phyloP scores from a whole-genome alignment of 2,113 vertebrate genomes.

The Myrmecobius fasciatus region DNA sequence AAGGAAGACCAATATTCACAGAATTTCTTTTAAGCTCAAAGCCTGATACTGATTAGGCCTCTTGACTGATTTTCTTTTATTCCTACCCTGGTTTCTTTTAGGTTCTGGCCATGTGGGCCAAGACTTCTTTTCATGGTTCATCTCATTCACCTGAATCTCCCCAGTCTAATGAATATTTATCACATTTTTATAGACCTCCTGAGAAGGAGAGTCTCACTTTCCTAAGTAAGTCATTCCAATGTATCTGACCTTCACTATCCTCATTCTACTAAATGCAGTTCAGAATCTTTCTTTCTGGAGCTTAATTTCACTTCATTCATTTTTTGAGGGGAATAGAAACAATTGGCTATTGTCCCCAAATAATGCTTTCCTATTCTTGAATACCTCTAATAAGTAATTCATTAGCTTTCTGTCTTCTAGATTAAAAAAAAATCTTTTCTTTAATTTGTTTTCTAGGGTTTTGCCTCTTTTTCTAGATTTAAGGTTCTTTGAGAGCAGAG shows the following conservation, averaged over 20 bases:
- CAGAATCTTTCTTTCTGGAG: slow-evolving; percentile 16
- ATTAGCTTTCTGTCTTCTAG: not conserved
- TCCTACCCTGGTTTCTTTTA: not conserved
- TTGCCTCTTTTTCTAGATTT: not conserved
- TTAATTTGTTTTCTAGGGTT: not conserved
- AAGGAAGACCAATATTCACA: not conserved
- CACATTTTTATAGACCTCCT: slow-evolving; percentile 1
- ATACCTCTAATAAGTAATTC: not conserved
- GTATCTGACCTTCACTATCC: not conserved
- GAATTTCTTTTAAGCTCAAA: not conserved
- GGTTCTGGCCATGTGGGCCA: not conserved
- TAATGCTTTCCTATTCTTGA: not conserved
- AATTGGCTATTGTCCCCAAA: not conserved
- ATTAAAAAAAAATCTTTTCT: slow-evolving; percentile 16
- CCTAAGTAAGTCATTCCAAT: not conserved
- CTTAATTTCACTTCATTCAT: not conserved
- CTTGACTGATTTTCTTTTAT: not conserved
- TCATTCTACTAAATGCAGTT: not conserved
- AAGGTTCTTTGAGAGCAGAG: not conserved
- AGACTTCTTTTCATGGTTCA: slow-evolving; percentile 24
- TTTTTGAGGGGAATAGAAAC: not conserved
- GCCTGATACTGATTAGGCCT: not conserved
- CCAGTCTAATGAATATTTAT: slow-evolving; percentile 2
- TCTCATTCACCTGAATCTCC: slow-evolving; percentile 1
- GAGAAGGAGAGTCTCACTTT: not conserved